Evolutionary conservation across 2,797 vertebrate species (phyloP).

Genomic region (Vespertilio murinus): DNA sequence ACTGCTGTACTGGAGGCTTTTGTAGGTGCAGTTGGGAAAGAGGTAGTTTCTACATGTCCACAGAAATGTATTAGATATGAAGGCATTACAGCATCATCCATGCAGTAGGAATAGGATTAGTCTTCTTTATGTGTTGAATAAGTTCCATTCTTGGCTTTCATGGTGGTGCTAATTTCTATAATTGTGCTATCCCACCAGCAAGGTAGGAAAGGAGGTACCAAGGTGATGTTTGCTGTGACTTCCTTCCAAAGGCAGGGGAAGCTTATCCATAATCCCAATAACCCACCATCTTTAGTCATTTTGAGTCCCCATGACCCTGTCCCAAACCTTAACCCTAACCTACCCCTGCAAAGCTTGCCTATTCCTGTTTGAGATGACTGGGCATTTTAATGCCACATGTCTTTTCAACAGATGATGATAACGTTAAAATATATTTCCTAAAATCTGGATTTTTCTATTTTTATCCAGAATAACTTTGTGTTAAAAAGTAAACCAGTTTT

Average conservation of each 20-base stretch:
- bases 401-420: background rate
- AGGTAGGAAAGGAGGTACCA: background rate
- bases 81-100: background rate
- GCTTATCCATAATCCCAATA: background rate
- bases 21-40: background rate
- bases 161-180: background rate
- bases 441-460: background rate
- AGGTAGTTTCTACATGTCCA: background rate
- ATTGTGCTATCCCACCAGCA: background rate
- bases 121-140: background rate
- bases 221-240: background rate
- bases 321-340: background rate
- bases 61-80: background rate
- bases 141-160: background rate
- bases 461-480: conserved; percentile 11
- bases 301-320: background rate
- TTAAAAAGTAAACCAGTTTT: background rate
- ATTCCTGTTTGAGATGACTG: background rate
- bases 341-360: background rate
- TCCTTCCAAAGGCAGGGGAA: background rate
- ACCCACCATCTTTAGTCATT: background rate
- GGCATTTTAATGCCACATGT: background rate
- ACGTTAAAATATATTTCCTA: background rate
- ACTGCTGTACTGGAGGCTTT: background rate
- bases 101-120: background rate